phyloP scores from a whole-genome alignment of 2,888 invertebrate genomes.

The Anarsia innoxiella region DNA sequence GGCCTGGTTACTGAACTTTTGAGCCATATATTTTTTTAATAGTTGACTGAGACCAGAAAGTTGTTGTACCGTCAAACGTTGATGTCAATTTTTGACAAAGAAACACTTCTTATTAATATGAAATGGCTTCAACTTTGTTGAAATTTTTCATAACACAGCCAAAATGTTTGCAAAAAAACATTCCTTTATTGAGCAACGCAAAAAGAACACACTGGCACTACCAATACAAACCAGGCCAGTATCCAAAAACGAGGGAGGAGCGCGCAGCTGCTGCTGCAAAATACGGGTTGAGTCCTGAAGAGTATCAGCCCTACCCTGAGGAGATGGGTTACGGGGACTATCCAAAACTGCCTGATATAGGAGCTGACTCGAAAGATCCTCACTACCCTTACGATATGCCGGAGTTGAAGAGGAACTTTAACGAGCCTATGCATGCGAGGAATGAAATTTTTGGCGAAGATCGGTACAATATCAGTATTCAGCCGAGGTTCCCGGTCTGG shows the following conservation, averaged over 20 bases:
- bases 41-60: too few relatives aligned
- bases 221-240: conserved; percentile 88
- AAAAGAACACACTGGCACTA: conserved; percentile 86
- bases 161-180: too few relatives aligned
- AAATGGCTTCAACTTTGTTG: too few relatives aligned
- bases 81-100: too few relatives aligned
- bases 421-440: conserved; percentile 80
- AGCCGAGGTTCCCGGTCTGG: conserved; percentile 62
- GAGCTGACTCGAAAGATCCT: conserved; percentile 83
- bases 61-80: too few relatives aligned
- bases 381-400: conserved; percentile 91
- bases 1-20: too few relatives aligned
- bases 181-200: too few relatives aligned
- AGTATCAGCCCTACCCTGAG: conserved; percentile 88
- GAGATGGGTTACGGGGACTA: conserved; percentile 92
- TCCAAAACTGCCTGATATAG: conserved; percentile 83
- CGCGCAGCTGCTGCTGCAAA: conserved; percentile 87
- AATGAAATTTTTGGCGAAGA: conserved; percentile 81
- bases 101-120: too few relatives aligned
- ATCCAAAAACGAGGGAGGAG: conserved; percentile 86
- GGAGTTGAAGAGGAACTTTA: conserved; percentile 85
- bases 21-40: too few relatives aligned
- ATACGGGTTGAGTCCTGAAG: conserved; percentile 86
- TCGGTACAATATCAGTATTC: conserved; percentile 77
- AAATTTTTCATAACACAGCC: too few relatives aligned